Percentiles rank a stretch among this genome's conserved stretches.
Conservation (phyloP, 2,113 vertebrate genomes). For the Phyllopteryx taeniolatus region DNA sequence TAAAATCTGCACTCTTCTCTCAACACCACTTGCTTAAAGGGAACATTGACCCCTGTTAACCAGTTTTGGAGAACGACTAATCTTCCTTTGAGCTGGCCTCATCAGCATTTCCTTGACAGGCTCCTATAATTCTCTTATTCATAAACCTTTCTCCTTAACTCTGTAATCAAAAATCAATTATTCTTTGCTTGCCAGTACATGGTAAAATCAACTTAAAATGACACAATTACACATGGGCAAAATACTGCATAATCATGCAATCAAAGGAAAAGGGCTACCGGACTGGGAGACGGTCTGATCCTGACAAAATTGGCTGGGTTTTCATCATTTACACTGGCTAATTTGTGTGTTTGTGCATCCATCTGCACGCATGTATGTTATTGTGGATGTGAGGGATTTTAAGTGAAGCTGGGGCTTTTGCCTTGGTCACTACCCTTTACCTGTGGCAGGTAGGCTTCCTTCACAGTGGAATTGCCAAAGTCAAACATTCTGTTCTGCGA, state of each 20-base stretch:
- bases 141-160: too few species aligned
- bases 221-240: too few species aligned
- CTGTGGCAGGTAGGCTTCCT: neutral
- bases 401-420: neutral
- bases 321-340: neutral
- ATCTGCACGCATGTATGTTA: neutral
- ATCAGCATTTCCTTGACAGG: neutral
- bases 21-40: conserved; percentile 1
- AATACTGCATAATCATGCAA: too few species aligned
- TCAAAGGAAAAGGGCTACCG: too few species aligned
- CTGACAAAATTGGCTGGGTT: neutral
- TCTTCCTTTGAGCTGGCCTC: conserved; percentile 21
- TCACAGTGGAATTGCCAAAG: too few species aligned
- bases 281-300: too few species aligned
- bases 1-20: conserved; percentile 8
- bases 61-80: conserved; percentile 8
- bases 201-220: too few species aligned
- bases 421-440: neutral
- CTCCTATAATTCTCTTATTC: neutral
- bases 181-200: too few species aligned
- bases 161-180: too few species aligned
- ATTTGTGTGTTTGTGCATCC: neutral
- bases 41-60: conserved; percentile 11
- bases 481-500: too few species aligned
- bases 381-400: neutral